Evolutionary conservation across 2,888 invertebrate genomes (phyloP).

Genomic region (Minunthozetes semirufus): DNA sequence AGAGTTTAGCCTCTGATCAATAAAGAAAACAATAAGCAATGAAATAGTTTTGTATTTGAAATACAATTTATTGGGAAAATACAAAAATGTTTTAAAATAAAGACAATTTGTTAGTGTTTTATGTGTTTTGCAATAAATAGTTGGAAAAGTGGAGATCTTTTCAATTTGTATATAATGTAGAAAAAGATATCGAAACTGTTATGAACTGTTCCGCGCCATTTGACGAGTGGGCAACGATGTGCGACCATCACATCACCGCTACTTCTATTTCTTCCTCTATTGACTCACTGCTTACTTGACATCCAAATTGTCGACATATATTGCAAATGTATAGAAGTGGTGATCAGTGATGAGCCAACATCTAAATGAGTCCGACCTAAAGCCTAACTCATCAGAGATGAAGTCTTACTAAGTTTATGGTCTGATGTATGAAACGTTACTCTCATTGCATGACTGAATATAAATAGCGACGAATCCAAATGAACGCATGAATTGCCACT

Average conservation of each 20-base stretch:
- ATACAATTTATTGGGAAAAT: background rate
- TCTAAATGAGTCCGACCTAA: conserved; percentile 11
- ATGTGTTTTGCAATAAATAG: background rate
- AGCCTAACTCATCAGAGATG: conserved; percentile 11
- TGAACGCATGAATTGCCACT: background rate
- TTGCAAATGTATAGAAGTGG: background rate
- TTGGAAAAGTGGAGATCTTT: background rate
- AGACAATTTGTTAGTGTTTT: conserved; percentile 11
- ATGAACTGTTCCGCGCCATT: conserved; percentile 25
- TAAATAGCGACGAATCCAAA: too few species aligned
- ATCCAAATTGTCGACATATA: background rate
- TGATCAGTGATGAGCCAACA: background rate
- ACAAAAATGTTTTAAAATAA: background rate
- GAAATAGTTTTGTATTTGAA: background rate
- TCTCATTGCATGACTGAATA: background rate
- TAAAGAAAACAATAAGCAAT: too few species aligned
- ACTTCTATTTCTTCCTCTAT: background rate
- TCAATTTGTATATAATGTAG: conserved; percentile 24
- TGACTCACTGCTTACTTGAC: background rate
- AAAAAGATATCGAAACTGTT: conserved; percentile 9
- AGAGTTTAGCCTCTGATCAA: too few species aligned
- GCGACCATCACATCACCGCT: background rate
- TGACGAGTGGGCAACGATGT: conserved; percentile 4
- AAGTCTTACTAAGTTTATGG: background rate
- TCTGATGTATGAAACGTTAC: background rate